Evolutionary conservation across 2,113 vertebrate genomes (phyloP).

Genomic region (Ceyx cyanopectus): DNA sequence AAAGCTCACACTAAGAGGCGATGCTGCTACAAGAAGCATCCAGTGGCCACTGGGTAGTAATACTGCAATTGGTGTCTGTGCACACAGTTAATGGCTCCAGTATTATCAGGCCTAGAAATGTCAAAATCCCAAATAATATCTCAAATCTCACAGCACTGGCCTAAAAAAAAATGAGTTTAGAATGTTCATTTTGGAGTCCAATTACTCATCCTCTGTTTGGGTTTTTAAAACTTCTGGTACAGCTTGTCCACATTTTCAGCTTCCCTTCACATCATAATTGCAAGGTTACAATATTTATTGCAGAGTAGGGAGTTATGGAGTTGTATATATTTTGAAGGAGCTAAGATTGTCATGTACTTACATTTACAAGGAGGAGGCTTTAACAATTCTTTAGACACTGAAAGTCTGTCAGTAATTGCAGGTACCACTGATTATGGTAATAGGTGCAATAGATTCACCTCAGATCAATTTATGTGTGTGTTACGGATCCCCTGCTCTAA

Average conservation of each 20-base stretch:
- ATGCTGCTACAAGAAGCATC: background rate
- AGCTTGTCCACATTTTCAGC: background rate
- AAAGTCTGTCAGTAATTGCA: background rate
- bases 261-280: background rate
- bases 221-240: background rate
- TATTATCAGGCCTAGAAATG: background rate
- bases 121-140: background rate
- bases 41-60: background rate
- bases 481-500: background rate
- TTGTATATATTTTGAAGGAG: background rate
- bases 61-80: rapidly evolving
- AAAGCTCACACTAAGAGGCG: background rate
- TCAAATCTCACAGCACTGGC: background rate
- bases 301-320: background rate
- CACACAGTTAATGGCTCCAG: background rate
- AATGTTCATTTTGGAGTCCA: background rate
- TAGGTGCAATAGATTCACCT: background rate
- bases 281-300: background rate
- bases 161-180: background rate
- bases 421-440: background rate
- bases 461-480: background rate
- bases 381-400: background rate
- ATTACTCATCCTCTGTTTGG: background rate
- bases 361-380: background rate
- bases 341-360: background rate